A percentile compares a stretch with the other conserved stretches of the same genome.
Evolutionary conservation across 2,888 invertebrate species (phyloP).

Genomic region (Trissolcus japonicus): DNA sequence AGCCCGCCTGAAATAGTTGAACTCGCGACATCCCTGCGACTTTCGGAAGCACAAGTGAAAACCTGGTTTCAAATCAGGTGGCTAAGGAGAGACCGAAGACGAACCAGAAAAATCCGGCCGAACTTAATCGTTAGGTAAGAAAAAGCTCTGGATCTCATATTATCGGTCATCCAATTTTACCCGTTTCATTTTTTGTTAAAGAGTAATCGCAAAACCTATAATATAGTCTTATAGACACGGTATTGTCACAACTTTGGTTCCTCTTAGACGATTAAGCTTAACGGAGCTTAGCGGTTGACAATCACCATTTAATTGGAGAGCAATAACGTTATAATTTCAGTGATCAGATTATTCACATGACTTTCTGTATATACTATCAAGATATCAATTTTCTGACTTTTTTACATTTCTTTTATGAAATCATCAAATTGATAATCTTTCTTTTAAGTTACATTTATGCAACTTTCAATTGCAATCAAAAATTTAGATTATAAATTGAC

Average conservation of each 20-base stretch:
- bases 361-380: constrained; percentile 19
- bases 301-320: constrained; percentile 36
- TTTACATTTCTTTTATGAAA: not conserved
- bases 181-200: not conserved
- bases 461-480: too few species aligned
- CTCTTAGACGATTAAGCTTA: constrained; percentile 49
- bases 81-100: constrained; percentile 94
- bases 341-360: constrained; percentile 33
- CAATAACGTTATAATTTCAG: constrained; percentile 51
- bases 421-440: not conserved
- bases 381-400: constrained; percentile 12
- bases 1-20: constrained; percentile 98
- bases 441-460: too few species aligned
- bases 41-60: constrained; percentile 97
- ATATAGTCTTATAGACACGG: too few species aligned
- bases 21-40: constrained; percentile 91
- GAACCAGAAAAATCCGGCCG: constrained; percentile 74
- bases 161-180: not conserved
- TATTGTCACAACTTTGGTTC: constrained; percentile 60
- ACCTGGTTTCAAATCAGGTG: constrained; percentile 98
- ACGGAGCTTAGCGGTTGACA: constrained; percentile 53
- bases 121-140: constrained; percentile 66
- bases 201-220: too few species aligned
- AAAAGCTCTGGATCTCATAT: not conserved
- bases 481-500: too few species aligned